Evolutionary conservation across 2,888 invertebrate genomes (phyloP).

Genomic region (Polymixis lichenea): DNA sequence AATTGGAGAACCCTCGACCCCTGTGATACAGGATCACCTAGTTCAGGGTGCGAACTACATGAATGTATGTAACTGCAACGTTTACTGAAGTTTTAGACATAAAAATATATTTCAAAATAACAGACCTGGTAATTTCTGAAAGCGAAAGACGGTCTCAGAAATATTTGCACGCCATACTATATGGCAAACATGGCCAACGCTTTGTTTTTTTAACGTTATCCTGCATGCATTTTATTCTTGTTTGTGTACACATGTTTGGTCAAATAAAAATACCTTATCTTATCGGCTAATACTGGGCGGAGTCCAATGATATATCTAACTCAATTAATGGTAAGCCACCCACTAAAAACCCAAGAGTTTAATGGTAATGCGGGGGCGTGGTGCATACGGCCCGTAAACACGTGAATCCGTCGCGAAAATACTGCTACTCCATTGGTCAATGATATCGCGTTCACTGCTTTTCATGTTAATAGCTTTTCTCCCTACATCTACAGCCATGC

Average conservation of each 20-base stretch:
- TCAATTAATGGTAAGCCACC: too few relatives aligned
- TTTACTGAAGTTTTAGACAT: too few relatives aligned
- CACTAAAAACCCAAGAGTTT: background rate
- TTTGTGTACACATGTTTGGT: too few relatives aligned
- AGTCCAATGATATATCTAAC: background rate
- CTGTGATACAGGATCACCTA: too few relatives aligned
- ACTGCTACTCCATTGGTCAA: background rate
- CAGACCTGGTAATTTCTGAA: background rate
- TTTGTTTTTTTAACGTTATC: too few relatives aligned
- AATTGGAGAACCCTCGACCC: too few relatives aligned
- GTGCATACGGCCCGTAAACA: background rate
- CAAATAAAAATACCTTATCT: too few relatives aligned
- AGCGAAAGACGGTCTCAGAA: background rate
- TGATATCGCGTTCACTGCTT: background rate
- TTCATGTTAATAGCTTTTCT: background rate
- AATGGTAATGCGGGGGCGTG: background rate
- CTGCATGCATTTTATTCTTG: too few relatives aligned
- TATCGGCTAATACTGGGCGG: background rate
- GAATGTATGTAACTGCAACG: too few relatives aligned
- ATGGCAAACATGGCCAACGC: too few relatives aligned
- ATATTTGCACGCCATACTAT: too few relatives aligned
- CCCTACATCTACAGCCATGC: background rate
- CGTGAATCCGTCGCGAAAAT: background rate
- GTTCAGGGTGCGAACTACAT: too few relatives aligned
- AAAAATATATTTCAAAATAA: background rate